Conservation (phyloP, 2,797 vertebrate genomes). For the Ateles fusciceps region DNA sequence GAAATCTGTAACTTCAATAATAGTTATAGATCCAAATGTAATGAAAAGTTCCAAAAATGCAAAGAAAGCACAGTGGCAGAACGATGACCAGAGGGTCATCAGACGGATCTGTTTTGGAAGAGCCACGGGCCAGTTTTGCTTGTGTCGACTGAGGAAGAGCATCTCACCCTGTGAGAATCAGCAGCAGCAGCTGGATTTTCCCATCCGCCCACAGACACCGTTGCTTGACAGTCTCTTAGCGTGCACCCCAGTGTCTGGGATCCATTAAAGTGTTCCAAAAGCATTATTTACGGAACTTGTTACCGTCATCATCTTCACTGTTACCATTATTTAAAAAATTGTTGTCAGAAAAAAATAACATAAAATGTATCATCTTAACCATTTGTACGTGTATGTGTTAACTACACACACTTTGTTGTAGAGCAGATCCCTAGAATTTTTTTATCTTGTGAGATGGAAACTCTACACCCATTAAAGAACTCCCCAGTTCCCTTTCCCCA, state of each 20-base stretch:
- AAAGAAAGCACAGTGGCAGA: neutral
- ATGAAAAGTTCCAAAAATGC: neutral
- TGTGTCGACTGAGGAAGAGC: neutral
- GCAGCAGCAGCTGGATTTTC: neutral
- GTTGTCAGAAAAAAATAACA: neutral
- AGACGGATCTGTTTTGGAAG: neutral
- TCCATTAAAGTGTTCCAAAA: neutral
- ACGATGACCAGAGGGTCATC: neutral
- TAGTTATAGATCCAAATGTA: neutral
- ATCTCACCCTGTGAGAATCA: neutral
- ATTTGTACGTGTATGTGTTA: neutral
- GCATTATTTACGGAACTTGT: neutral
- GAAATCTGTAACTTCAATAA: neutral
- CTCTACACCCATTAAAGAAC: rapidly evolving
- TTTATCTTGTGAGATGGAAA: neutral
- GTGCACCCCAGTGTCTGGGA: neutral
- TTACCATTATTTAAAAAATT: neutral
- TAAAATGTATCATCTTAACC: neutral
- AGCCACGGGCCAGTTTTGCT: neutral
- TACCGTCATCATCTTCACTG: neutral
- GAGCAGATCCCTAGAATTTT: neutral
- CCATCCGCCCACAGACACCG: neutral
- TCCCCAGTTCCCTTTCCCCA: rapidly evolving
- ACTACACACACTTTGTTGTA: rapidly evolving
- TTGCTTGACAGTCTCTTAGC: neutral